A percentile compares a stretch with the other conserved stretches of the same genome.
Evolutionary conservation across 2,888 invertebrate genomes (phyloP).

Genomic region (Coleophora flavipennella): DNA sequence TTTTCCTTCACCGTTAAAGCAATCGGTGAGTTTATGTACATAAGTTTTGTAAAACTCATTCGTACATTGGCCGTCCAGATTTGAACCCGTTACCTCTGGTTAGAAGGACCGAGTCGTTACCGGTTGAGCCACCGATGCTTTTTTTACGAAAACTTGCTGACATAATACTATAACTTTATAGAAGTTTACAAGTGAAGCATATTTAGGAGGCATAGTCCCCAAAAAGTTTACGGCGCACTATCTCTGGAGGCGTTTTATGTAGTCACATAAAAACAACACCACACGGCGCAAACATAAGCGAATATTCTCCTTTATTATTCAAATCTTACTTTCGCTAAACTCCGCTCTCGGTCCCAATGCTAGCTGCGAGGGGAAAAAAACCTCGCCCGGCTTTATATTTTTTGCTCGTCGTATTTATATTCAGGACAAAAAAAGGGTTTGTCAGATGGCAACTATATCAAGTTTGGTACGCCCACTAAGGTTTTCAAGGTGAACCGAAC

Average conservation of each 20-base stretch:
- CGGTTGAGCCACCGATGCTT: too few relatives aligned
- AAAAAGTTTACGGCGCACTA: constrained; percentile 34
- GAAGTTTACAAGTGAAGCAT: constrained; percentile 26
- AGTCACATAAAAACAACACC: constrained; percentile 41
- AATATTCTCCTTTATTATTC: constrained; percentile 57
- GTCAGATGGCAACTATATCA: constrained; percentile 67
- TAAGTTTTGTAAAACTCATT: too few relatives aligned
- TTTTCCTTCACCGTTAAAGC: too few relatives aligned
- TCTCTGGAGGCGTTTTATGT: constrained; percentile 23
- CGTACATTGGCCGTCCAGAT: too few relatives aligned
- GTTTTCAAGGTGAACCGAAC: constrained; percentile 54
- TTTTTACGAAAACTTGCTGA: too few relatives aligned
- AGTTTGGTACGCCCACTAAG: constrained; percentile 58
- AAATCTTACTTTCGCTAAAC: constrained; percentile 61
- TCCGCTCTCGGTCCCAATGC: constrained; percentile 41
- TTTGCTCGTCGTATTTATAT: constrained; percentile 64
- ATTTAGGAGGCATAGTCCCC: constrained; percentile 28
- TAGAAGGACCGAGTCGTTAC: too few relatives aligned
- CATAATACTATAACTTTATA: constrained; percentile 12
- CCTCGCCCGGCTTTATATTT: constrained; percentile 46
- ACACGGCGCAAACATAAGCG: constrained; percentile 41
- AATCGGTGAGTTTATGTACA: too few relatives aligned
- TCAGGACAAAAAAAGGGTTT: constrained; percentile 68
- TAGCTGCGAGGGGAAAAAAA: constrained; percentile 42
- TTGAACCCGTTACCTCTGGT: too few relatives aligned